Conservation (phyloP, 2,888 invertebrate species). For the Drosophila infuscata region DNA sequence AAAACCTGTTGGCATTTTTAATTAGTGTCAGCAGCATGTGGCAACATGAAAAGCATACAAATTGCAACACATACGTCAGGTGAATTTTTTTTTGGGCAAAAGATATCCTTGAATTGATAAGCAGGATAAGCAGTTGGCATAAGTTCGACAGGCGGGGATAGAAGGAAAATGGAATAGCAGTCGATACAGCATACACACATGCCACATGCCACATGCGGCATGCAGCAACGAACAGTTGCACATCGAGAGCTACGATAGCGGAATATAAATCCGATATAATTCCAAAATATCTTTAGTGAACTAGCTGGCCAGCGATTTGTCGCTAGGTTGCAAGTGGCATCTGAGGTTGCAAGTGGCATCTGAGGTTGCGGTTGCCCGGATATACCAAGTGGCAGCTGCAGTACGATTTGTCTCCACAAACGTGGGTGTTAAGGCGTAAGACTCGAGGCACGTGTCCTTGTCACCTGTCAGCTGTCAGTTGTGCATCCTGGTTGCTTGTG, state of each 20-base stretch:
- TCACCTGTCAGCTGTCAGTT: neutral
- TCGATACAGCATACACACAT: neutral
- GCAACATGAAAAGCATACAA: neutral
- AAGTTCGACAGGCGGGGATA: neutral
- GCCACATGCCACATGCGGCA: neutral
- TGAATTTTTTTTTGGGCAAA: neutral
- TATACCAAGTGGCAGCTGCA: conserved; percentile 11
- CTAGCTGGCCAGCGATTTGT: neutral
- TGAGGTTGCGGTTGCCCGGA: conserved; percentile 1
- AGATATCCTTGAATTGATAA: conserved; percentile 3
- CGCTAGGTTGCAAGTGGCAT: neutral
- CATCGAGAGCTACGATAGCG: neutral
- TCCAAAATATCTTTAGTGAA: conserved; percentile 1
- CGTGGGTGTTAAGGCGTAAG: neutral
- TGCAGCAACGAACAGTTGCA: neutral
- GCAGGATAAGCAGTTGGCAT: conserved; percentile 13
- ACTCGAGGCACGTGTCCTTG: neutral
- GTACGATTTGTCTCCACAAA: conserved; percentile 20
- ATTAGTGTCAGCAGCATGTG: conserved; percentile 3
- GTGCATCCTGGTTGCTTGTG: neutral
- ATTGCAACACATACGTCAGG: conserved; percentile 20
- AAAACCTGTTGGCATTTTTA: neutral
- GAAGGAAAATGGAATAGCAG: neutral
- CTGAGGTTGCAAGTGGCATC: neutral
- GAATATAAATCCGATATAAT: conserved; percentile 1